Base-by-base conservation (phyloP, 64 coral and sea anemone genomes). In the Porites australiensis region DNA sequence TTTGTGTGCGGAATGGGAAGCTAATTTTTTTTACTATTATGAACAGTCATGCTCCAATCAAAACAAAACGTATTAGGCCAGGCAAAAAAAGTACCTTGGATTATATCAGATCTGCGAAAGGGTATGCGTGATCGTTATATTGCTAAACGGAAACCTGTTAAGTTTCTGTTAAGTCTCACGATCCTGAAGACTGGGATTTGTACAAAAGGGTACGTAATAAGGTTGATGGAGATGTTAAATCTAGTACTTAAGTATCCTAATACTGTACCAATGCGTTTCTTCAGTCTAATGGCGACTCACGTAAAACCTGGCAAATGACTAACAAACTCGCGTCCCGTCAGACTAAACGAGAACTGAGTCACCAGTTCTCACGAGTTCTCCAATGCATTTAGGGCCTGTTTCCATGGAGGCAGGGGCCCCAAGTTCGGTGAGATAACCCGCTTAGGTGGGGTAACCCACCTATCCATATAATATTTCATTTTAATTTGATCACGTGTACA, bases 81-180 rank as follows among this genome's bases (percentile, higher is more conserved):
- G 76, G 27, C 57, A 79, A 94, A 46, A 37, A 37, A 37, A 37
- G 87, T 86, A 27, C 85, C 92, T 88, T 94, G 92, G 92, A 88
- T 94, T 37, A 37, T 37, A 37, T 37, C 27, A 37, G 27, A 37
- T 37, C 27, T 37, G 27, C 27, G 27, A 37, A 37, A 37, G 27
- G 27, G 27, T 37, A 37, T 37, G 27, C 27, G 27, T 1, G 27
- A 37, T 37, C 27, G 27, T 37, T 37, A 37, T 37, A 37, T 37
- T 37, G 27, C 27, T 37, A 37, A 37, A 37, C 27, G 27, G 19
- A 88, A 73, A 8, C 45, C 64, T 6, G 76, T 88, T 9, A n/a
- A n/a, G 21, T 19, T 2, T 14, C 64, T 67, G 21, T 67, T 67
- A 67, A 67, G 13, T 88, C 70, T 63, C 74, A 88, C 13, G 21